Conservation (phyloP, 2,797 vertebrate genomes). For the Poeciliopsis presidionis region DNA sequence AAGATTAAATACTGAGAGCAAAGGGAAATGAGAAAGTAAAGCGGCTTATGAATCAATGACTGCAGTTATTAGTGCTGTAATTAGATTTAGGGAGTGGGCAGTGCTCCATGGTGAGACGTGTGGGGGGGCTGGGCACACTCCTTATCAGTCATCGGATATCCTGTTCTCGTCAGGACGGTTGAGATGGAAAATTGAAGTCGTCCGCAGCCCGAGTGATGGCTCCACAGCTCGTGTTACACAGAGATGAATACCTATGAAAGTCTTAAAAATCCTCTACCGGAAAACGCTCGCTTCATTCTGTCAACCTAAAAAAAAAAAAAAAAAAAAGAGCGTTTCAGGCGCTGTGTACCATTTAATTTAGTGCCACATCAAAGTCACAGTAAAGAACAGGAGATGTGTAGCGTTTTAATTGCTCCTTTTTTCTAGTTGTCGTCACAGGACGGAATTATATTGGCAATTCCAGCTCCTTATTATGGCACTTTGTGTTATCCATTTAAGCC, state of each 20-base stretch:
- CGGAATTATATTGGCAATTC: constrained; percentile 34
- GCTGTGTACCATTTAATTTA: constrained; percentile 69
- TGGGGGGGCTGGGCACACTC: constrained; percentile 45
- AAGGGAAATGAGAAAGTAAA: constrained; percentile 79
- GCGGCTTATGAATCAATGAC: constrained; percentile 82
- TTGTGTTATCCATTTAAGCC: constrained; percentile 44
- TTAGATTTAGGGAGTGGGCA: constrained; percentile 78
- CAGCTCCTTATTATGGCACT: constrained; percentile 36
- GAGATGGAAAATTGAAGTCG: constrained; percentile 76
- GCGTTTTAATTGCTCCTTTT: constrained; percentile 62
- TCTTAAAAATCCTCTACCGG: constrained; percentile 30
- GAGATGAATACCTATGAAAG: constrained; percentile 68
- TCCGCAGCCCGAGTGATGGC: constrained; percentile 20
- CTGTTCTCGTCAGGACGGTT: constrained; percentile 70
- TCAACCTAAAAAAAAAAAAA: constrained; percentile 43
- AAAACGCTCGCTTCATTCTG: constrained; percentile 41
- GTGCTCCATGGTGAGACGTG: constrained; percentile 61
- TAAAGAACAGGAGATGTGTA: constrained; percentile 39
- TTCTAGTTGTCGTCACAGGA: constrained; percentile 51
- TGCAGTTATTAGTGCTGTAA: constrained; percentile 80
- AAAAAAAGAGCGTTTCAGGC: constrained; percentile 41
- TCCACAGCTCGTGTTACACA: constrained; percentile 22
- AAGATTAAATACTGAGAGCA: constrained; percentile 77
- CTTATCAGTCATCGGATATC: constrained; percentile 74
- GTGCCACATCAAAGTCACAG: constrained; percentile 68